phyloP scores from a whole-genome alignment of 2,113 vertebrate species.

The Oryctolagus cuniculus region DNA sequence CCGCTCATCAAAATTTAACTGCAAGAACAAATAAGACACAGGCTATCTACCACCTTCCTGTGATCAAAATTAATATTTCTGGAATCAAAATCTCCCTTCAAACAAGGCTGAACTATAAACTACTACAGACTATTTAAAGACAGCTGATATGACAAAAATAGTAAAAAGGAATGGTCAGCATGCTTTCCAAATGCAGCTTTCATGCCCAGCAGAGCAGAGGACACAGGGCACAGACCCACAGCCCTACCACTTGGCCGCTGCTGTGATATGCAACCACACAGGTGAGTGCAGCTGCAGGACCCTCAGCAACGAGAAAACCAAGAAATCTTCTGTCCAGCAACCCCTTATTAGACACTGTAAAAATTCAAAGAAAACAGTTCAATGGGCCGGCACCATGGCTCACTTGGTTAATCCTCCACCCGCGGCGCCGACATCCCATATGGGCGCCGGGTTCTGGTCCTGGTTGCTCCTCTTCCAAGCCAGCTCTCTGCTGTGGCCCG shows the following conservation, averaged over 20 bases:
- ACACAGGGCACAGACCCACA: not conserved
- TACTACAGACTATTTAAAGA: not conserved
- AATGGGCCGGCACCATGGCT: too few relatives aligned
- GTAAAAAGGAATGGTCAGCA: not conserved
- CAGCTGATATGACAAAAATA: not conserved
- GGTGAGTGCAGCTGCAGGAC: too few relatives aligned
- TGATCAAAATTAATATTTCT: not conserved
- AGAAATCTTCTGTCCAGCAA: too few relatives aligned
- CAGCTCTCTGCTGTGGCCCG: too few relatives aligned
- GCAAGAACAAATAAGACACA: not conserved
- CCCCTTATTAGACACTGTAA: too few relatives aligned
- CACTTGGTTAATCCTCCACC: too few relatives aligned
- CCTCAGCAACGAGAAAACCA: too few relatives aligned
- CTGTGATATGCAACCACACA: not conserved
- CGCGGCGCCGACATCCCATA: too few relatives aligned
- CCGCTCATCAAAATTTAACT: not conserved
- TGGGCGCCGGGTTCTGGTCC: too few relatives aligned
- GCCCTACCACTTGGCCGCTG: not conserved
- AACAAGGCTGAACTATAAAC: not conserved
- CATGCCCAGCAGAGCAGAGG: not conserved
- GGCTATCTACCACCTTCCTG: not conserved
- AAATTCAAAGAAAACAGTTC: too few relatives aligned
- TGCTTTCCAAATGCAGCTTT: not conserved
- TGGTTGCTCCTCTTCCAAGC: too few relatives aligned
- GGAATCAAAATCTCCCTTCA: constrained; percentile 10